Base-by-base conservation (phyloP, 2,113 vertebrate genomes). In the Rutilus rutilus region DNA sequence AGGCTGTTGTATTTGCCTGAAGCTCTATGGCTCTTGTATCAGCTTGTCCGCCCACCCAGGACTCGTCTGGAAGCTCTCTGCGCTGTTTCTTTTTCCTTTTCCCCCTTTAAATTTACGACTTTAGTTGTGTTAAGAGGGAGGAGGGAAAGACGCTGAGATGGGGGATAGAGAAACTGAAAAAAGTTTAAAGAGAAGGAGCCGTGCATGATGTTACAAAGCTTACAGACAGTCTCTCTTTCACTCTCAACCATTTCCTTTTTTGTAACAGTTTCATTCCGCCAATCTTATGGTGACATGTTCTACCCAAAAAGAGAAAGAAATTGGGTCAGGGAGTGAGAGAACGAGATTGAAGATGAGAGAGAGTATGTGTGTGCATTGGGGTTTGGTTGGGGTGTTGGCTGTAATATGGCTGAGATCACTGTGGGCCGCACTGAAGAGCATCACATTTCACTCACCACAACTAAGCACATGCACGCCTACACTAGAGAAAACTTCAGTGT, bases 361-460 rank as follows among this genome's bases (percentile, higher is more conserved):
- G 19, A 45, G 82, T 77, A 71, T 83, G 86, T 83, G 86, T 78
- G 85, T 57, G 71, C 47, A 82, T 60, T 25, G 62, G 86, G 47
- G 64, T 85, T 85, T 91, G 90, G 88, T 87, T 86, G 73, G 85
- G 59, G 80, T 82, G 80, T 54, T 82, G 80, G 45, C 64, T 47
- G 62, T 67, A 52, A 82, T 30, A 67, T 11, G 42, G n/a, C 25
- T 82, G 79, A 82, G 79, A 67, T 82, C 79, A 82, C 62, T 62
- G 36, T 25, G 12, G 77, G 76, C 52, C 23, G 47, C 30, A 39
- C 52, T 27, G 42, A 67, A 54, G 64, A 82, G 45, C 69, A 54
- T 82, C 80, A 54, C 80, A 82, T 82, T 82, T 69, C 80, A 81
- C 78, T 81, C n/a, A 47, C 39, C 78, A 81, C 59, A 47, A 64